phyloP scores from a whole-genome alignment of 2,888 invertebrate genomes.

The Incurvaria masculella region DNA sequence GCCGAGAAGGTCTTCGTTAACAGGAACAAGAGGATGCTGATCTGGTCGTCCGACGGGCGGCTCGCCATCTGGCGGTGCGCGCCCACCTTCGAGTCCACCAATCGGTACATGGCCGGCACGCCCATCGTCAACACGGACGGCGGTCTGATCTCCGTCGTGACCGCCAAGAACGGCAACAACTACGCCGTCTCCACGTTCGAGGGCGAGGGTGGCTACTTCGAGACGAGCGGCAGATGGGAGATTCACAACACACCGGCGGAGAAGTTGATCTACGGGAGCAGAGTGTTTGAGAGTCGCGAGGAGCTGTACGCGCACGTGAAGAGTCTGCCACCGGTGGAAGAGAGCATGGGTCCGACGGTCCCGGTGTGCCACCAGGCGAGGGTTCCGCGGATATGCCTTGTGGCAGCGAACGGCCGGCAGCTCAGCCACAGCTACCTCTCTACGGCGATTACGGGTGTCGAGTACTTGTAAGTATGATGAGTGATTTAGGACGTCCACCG shows the following conservation, averaged over 20 bases:
- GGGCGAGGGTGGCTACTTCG: constrained; percentile 49
- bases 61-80: constrained; percentile 45
- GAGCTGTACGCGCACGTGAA: constrained; percentile 24
- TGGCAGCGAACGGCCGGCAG: constrained; percentile 29
- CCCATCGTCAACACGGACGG: constrained; percentile 34
- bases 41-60: constrained; percentile 34
- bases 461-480: constrained; percentile 29
- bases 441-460: constrained; percentile 25
- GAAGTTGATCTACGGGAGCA: constrained; percentile 28
- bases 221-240: constrained; percentile 31
- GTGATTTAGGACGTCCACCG: no score
- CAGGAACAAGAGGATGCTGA: constrained; percentile 37
- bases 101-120: constrained; percentile 34
- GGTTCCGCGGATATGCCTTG: constrained; percentile 25
- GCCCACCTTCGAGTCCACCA: constrained; percentile 43
- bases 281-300: constrained; percentile 28
- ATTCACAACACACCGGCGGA: constrained; percentile 21
- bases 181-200: constrained; percentile 43
- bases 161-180: constrained; percentile 34
- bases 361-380: constrained; percentile 24
- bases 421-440: constrained; percentile 30
- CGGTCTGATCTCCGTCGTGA: constrained; percentile 36
- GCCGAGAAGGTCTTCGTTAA: constrained; percentile 51
- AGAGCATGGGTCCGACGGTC: constrained; percentile 1
- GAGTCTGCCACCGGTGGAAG: constrained; percentile 21